A percentile compares a stretch with the other conserved stretches of the same genome.
These are phyloP conservation scores for Corvus cornix DNA, from an alignment of 2,113 vertebrate species.

Conservation along the genomic window DNA sequence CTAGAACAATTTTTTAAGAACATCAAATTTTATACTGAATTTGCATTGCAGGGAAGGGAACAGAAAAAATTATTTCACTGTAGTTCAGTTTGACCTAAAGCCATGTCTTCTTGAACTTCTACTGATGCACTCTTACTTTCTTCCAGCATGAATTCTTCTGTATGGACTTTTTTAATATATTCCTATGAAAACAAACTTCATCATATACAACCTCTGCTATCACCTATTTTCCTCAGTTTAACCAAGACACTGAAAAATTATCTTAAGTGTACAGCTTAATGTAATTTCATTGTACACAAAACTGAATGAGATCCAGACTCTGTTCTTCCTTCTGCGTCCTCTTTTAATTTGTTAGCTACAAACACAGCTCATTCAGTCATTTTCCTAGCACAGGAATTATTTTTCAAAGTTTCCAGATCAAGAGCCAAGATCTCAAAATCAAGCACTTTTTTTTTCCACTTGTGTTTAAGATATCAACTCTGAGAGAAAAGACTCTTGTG, in stretches of 20 bases:
- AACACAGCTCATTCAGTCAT: not conserved
- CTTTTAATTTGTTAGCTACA: not conserved
- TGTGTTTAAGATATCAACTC: not conserved
- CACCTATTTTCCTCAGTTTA: not conserved
- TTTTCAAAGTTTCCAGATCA: not conserved
- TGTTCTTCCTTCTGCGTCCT: not conserved
- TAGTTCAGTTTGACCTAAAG: not conserved
- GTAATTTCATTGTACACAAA: not conserved
- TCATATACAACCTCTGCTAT: not conserved
- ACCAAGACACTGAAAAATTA: not conserved
- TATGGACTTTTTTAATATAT: not conserved
- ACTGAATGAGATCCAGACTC: not conserved
- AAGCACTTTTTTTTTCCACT: not conserved
- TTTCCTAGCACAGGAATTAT: not conserved
- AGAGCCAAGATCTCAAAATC: not conserved
- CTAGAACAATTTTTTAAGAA: not conserved
- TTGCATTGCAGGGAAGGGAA: not conserved
- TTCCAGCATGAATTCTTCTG: not conserved
- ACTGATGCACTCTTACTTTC: not conserved
- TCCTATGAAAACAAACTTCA: not conserved
- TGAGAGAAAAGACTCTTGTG: not conserved
- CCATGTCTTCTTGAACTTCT: not conserved
- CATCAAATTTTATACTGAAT: not conserved
- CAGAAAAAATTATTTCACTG: not conserved
- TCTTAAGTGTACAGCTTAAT: not conserved